phyloP scores from a whole-genome alignment of 2,888 invertebrate species.

The Drosophila tripunctata region DNA sequence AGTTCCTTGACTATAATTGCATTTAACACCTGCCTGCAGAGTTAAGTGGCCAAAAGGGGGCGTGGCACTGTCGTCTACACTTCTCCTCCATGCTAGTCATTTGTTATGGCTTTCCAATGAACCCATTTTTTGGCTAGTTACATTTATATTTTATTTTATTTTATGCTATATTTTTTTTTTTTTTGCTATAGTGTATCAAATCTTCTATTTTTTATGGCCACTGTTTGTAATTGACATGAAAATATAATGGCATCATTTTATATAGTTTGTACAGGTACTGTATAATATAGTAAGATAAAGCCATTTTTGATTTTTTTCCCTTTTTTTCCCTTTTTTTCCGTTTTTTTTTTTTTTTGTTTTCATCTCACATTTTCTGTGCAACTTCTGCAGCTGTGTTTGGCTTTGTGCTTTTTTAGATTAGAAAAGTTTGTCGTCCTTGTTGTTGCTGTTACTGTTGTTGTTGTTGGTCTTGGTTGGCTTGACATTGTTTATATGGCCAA shows the following conservation, averaged over 20 bases:
- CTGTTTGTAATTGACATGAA: constrained; percentile 74
- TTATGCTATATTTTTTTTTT: not conserved
- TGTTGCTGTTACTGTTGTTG: constrained; percentile 21
- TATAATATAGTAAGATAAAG: too few species aligned
- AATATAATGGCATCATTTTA: constrained; percentile 74
- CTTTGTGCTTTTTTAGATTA: constrained; percentile 62
- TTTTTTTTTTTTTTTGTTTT: not conserved
- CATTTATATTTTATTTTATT: too few species aligned
- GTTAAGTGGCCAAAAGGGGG: not conserved
- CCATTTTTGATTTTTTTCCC: not conserved
- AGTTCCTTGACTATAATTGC: constrained; percentile 32
- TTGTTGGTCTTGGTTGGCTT: constrained; percentile 33
- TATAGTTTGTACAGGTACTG: constrained; percentile 23
- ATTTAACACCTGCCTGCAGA: constrained; percentile 49
- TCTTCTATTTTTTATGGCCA: constrained; percentile 43
- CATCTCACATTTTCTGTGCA: not conserved
- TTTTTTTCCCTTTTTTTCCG: constrained; percentile 1
- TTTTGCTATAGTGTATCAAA: not conserved
- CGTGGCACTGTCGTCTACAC: not conserved
- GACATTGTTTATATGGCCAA: constrained; percentile 58
- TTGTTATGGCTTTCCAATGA: constrained; percentile 13
- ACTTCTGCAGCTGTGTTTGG: constrained; percentile 28
- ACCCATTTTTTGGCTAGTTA: too few species aligned
- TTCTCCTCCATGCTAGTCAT: not conserved
- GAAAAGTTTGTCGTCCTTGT: constrained; percentile 54